Conservation (phyloP, 2,797 vertebrate genomes). For the Halcyon badia region DNA sequence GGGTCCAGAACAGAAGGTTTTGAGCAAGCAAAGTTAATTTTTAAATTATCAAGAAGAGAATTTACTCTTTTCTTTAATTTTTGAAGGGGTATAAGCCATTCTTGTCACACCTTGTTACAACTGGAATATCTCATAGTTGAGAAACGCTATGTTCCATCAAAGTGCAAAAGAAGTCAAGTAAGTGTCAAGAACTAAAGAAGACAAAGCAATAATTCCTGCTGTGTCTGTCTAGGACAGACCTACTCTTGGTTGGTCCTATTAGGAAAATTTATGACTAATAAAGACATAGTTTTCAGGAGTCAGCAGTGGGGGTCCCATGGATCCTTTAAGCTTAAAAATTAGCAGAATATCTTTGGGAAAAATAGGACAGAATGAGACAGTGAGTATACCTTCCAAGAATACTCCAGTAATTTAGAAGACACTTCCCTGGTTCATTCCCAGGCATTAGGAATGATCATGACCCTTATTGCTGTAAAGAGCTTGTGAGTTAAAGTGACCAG, state of each 20-base stretch:
- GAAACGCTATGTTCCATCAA: background rate
- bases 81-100: background rate
- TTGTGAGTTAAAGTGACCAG: background rate
- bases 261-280: background rate
- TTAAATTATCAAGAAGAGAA: background rate
- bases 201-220: background rate
- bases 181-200: background rate
- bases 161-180: background rate
- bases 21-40: background rate
- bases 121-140: background rate
- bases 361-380: background rate
- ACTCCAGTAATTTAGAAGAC: background rate
- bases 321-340: background rate
- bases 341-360: accelerated
- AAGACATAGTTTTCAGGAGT: background rate
- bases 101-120: background rate
- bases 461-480: background rate
- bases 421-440: background rate
- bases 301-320: accelerated
- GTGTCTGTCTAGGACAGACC: background rate
- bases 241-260: background rate
- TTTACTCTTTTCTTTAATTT: background rate
- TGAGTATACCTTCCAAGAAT: background rate
- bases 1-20: background rate
- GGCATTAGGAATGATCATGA: background rate